Percentiles rank a stretch among this genome's conserved stretches.
These are phyloP conservation scores for Empidonax traillii DNA, from an alignment of 2,113 vertebrate species.

Conservation along the genomic window DNA sequence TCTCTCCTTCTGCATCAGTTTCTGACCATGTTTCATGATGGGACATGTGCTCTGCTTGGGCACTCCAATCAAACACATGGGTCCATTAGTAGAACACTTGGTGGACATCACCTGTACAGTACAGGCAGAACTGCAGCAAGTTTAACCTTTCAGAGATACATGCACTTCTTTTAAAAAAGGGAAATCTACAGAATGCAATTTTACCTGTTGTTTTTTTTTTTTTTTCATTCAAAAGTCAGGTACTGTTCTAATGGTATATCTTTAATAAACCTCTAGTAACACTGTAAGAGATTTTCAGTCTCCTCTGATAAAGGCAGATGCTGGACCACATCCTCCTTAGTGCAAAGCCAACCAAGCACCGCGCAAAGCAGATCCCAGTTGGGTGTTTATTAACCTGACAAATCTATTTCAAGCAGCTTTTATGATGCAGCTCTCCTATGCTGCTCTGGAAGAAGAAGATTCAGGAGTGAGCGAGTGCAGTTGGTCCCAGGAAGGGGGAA, in stretches of 20 bases:
- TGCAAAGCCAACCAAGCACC: neutral
- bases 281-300: neutral
- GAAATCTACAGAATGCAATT: neutral
- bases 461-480: neutral
- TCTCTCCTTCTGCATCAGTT: neutral
- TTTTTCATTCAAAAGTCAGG: neutral
- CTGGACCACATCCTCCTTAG: neutral
- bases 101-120: rapidly evolving
- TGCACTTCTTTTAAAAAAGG: neutral
- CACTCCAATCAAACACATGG: rapidly evolving
- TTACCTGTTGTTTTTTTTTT: neutral
- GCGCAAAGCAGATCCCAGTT: neutral
- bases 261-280: neutral
- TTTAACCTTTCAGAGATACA: neutral
- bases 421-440: rapidly evolving
- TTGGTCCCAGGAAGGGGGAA: neutral
- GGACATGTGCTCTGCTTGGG: neutral
- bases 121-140: neutral
- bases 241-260: neutral
- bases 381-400: neutral
- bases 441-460: neutral
- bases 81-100: neutral
- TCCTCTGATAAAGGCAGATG: neutral
- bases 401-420: neutral
- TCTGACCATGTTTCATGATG: neutral